These are phyloP conservation scores for Onychomys torridus DNA, from an alignment of 2,797 vertebrate genomes.

Conservation along the genomic window DNA sequence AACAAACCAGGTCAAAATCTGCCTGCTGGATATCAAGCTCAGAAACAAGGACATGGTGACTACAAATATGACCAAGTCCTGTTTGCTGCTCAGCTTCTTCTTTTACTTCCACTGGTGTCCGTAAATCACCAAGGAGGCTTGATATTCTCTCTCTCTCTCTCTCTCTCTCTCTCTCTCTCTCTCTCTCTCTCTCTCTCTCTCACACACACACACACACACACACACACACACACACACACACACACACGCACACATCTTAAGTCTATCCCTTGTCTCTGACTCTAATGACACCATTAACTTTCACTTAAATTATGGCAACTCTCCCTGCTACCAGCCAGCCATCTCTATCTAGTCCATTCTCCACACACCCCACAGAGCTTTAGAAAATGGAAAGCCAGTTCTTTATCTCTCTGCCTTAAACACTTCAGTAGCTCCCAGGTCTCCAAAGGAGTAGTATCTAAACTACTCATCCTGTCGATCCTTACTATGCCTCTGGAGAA, in stretches of 20 bases:
- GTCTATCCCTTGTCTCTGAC: neutral
- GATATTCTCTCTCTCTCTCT: neutral
- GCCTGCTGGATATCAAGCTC: neutral
- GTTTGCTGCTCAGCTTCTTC: neutral
- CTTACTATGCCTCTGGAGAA: neutral
- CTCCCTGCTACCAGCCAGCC: neutral
- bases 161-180: neutral
- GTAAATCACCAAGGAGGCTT: neutral
- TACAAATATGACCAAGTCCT: neutral
- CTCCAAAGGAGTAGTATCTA: neutral
- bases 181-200: neutral
- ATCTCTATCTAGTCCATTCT: neutral
- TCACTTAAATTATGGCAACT: slow-evolving; percentile 1
- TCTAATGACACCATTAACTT: neutral
- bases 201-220: neutral
- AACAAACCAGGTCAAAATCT: neutral
- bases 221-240: neutral
- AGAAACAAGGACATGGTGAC: neutral
- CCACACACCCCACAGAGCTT: neutral
- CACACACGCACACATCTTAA: neutral
- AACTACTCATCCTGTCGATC: neutral
- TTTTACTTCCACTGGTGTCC: neutral
- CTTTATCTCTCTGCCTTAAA: neutral
- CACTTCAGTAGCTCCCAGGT: neutral
- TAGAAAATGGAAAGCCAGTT: slow-evolving; percentile 3